phyloP scores from a whole-genome alignment of 2,113 vertebrate genomes.

The Gambusia affinis region DNA sequence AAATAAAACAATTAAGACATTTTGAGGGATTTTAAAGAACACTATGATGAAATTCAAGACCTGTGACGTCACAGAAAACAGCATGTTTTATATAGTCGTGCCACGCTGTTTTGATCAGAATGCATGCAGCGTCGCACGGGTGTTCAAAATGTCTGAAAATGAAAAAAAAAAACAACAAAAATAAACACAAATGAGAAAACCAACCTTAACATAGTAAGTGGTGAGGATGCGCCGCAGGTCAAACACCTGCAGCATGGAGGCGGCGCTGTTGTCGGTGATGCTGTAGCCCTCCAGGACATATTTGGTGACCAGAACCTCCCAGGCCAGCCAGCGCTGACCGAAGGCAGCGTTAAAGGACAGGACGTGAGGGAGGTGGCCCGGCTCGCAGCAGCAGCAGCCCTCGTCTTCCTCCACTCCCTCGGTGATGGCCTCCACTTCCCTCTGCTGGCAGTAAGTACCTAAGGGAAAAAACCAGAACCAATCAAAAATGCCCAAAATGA shows the following conservation, averaged over 20 bases:
- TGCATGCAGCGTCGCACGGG: too few relatives aligned
- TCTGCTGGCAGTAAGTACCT: slow-evolving; percentile 93
- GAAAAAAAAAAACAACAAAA: background rate
- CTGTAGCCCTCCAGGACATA: slow-evolving; percentile 93
- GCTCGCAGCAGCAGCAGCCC: slow-evolving; percentile 92
- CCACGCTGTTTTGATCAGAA: too few relatives aligned
- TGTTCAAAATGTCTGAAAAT: too few relatives aligned
- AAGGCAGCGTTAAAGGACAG: slow-evolving; percentile 92
- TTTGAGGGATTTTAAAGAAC: too few relatives aligned
- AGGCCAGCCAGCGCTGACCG: slow-evolving; percentile 91
- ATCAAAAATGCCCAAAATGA: too few relatives aligned
- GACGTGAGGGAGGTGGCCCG: slow-evolving; percentile 88
- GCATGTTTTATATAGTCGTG: too few relatives aligned
- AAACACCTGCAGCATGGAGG: slow-evolving; percentile 93
- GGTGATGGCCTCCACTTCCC: slow-evolving; percentile 92
- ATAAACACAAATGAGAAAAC: background rate
- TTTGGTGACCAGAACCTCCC: slow-evolving; percentile 92
- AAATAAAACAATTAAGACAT: too few relatives aligned
- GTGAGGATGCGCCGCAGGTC: slow-evolving; percentile 91
- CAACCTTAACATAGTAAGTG: slow-evolving; percentile 92
- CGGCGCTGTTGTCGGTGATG: slow-evolving; percentile 91
- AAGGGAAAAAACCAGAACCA: fast-evolving
- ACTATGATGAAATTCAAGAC: too few relatives aligned
- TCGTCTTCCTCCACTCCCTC: slow-evolving; percentile 93
- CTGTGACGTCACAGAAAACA: too few relatives aligned